Evolutionary conservation across 2,113 vertebrate genomes (phyloP).

Genomic region (Piaya cayana): DNA sequence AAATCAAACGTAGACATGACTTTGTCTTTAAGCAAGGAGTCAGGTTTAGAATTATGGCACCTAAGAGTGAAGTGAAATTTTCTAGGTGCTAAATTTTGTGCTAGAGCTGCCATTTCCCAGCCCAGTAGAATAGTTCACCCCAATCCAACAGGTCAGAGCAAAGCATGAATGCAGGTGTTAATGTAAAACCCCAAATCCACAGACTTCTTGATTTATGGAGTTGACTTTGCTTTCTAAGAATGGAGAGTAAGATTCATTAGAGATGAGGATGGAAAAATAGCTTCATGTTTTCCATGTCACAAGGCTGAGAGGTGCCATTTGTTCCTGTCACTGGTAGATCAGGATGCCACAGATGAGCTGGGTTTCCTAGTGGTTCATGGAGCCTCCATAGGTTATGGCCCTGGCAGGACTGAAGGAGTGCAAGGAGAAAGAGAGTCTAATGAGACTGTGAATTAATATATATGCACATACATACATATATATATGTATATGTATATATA

Average conservation of each 20-base stretch:
- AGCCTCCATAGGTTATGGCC: background rate
- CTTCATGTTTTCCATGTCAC: background rate
- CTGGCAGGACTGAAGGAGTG: background rate
- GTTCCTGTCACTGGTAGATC: background rate
- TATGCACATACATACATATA: no score
- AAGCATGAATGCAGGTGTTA: slow-evolving; percentile 52
- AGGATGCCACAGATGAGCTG: fast-evolving
- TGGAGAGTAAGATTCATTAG: background rate
- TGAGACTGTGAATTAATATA: background rate
- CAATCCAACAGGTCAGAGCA: slow-evolving; percentile 28
- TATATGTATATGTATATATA: no score
- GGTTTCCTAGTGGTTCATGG: background rate
- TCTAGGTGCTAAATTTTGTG: slow-evolving; percentile 66
- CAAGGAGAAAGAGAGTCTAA: background rate
- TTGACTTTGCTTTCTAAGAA: slow-evolving; percentile 51
- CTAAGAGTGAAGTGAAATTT: slow-evolving; percentile 51
- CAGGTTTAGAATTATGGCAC: slow-evolving; percentile 32
- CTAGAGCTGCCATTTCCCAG: slow-evolving; percentile 58
- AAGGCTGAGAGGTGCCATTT: background rate
- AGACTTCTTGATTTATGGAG: slow-evolving; percentile 29
- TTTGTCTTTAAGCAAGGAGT: slow-evolving; percentile 38
- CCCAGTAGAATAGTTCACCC: slow-evolving; percentile 49
- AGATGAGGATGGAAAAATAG: background rate
- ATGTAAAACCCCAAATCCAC: slow-evolving; percentile 52
- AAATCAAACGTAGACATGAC: slow-evolving; percentile 12